Percentiles rank a stretch among this genome's conserved stretches.
Evolutionary conservation across 2,113 vertebrate genomes (phyloP).

Genomic region (Pteropus alecto): DNA sequence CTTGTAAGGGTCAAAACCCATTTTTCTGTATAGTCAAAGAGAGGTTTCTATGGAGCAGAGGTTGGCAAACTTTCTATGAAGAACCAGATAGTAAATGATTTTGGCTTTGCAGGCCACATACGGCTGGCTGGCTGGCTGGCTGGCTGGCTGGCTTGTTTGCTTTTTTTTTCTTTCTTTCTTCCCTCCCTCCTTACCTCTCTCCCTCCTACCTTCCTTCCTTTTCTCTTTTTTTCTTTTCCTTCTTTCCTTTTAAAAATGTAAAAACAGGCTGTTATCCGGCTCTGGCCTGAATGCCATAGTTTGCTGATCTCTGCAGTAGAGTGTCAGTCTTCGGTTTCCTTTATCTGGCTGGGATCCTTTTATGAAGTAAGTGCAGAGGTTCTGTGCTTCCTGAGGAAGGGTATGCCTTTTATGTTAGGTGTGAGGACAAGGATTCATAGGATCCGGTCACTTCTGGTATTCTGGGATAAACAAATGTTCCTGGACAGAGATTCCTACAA

Average conservation of each 20-base stretch:
- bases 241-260: conserved; percentile 24
- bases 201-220: no score
- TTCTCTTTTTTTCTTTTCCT: not conserved
- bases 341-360: conserved; percentile 14
- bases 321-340: not conserved
- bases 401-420: conserved; percentile 16
- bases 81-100: not conserved
- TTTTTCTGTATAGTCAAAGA: conserved; percentile 26
- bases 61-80: conserved; percentile 11
- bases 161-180: no score
- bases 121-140: not conserved
- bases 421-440: not conserved
- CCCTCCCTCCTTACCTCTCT: not conserved
- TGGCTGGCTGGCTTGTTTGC: no score
- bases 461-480: not conserved
- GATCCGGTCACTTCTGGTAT: conserved; percentile 8
- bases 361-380: not conserved
- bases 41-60: not conserved
- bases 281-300: not conserved
- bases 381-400: not conserved
- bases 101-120: not conserved
- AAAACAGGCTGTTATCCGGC: not conserved
- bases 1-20: not conserved
- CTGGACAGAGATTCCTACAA: not conserved
- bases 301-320: not conserved